Conservation (phyloP, 2,797 vertebrate genomes). For the Emydoidea blandingii region DNA sequence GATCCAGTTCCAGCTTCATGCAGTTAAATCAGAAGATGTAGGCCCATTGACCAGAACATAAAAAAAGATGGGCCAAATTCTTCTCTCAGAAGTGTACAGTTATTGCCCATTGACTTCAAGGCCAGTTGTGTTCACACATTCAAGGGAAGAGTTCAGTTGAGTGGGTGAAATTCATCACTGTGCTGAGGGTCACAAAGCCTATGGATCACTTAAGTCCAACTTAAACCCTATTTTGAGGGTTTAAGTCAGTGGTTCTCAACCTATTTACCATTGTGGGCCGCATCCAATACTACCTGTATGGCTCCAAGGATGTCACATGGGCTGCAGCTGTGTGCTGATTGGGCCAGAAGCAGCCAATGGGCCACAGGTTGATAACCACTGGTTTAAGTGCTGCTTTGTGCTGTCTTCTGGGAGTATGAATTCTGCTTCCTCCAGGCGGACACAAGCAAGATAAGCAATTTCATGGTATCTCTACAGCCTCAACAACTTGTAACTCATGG, state of each 20-base stretch:
- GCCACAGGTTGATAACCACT: no score
- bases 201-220: no score
- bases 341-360: no score
- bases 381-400: not conserved
- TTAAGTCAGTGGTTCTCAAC: no score
- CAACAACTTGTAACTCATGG: not conserved
- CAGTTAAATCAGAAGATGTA: not conserved
- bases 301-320: no score
- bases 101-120: rapidly evolving
- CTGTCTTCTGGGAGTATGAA: not conserved
- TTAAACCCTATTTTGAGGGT: not conserved
- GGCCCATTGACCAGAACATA: rapidly evolving
- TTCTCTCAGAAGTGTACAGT: not conserved
- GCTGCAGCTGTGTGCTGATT: no score
- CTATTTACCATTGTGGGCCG: no score
- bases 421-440: not conserved
- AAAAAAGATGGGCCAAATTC: not conserved
- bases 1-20: not conserved
- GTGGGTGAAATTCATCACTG: not conserved
- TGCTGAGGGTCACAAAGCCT: not conserved
- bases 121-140: rapidly evolving
- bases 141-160: not conserved
- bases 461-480: not conserved
- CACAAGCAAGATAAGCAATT: not conserved
- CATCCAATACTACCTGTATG: no score